These are phyloP conservation scores for Herpetotheres cachinnans DNA, from an alignment of 2,113 vertebrate species.

Conservation along the genomic window DNA sequence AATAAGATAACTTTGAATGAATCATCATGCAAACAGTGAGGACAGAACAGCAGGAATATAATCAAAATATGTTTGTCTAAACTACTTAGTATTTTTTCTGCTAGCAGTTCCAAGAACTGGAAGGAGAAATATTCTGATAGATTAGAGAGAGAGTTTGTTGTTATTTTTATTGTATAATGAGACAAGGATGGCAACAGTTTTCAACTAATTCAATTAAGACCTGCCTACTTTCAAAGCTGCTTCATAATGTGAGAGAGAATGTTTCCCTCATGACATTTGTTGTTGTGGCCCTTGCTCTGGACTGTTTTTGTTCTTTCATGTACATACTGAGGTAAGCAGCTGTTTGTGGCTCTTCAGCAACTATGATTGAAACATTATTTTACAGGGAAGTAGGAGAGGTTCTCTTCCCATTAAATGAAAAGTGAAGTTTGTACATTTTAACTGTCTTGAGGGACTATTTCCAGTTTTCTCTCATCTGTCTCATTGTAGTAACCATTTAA, in stretches of 20 bases:
- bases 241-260: not conserved
- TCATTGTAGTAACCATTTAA: not conserved
- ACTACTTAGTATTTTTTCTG: not conserved
- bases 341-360: not conserved
- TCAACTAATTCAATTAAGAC: not conserved
- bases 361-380: constrained; percentile 13
- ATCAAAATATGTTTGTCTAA: not conserved
- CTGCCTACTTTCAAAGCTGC: not conserved
- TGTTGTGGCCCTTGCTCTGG: not conserved
- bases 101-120: not conserved
- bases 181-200: not conserved
- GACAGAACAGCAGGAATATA: not conserved
- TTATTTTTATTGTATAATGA: not conserved
- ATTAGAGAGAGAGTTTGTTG: not conserved
- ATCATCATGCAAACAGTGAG: not conserved
- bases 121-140: not conserved
- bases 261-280: not conserved
- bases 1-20: not conserved
- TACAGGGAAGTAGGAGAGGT: not conserved
- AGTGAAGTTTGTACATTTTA: constrained; percentile 33
- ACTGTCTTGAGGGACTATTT: constrained; percentile 33
- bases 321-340: not conserved
- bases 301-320: not conserved
- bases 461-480: not conserved
- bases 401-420: not conserved